These are phyloP conservation scores for Caenorhabditis zanzibari DNA, from an alignment of 2,888 invertebrate genomes.

Conservation along the genomic window DNA sequence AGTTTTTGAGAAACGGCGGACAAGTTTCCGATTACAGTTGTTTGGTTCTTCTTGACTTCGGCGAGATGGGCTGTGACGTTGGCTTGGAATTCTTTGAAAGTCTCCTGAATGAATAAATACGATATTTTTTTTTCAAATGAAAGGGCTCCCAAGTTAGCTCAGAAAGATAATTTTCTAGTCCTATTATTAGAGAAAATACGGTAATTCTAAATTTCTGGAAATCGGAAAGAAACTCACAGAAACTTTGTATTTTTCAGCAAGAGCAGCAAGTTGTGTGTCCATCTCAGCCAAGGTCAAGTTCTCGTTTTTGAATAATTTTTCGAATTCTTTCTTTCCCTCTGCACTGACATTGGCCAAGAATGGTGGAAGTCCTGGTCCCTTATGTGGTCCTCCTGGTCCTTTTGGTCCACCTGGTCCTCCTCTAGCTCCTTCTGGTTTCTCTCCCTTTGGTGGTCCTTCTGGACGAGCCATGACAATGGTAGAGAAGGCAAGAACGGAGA, in stretches of 20 bases:
- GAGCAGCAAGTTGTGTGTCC: slow-evolving; percentile 53
- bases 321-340: slow-evolving; percentile 34
- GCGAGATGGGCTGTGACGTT: slow-evolving; percentile 60
- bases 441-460: slow-evolving; percentile 21
- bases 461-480: slow-evolving; percentile 18
- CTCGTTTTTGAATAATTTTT: slow-evolving; percentile 51
- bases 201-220: not conserved
- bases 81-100: slow-evolving; percentile 61
- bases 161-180: too few relatives aligned
- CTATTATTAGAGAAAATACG: not conserved
- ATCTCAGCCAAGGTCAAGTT: slow-evolving; percentile 51
- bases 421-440: slow-evolving; percentile 16
- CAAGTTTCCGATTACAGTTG: slow-evolving; percentile 58
- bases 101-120: slow-evolving; percentile 27
- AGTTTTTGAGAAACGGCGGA: slow-evolving; percentile 51
- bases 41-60: slow-evolving; percentile 64
- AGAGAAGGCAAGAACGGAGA: slow-evolving; percentile 22
- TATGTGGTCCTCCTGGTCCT: slow-evolving; percentile 28
- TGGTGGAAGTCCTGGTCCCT: slow-evolving; percentile 33
- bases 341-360: slow-evolving; percentile 46
- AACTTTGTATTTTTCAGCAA: slow-evolving; percentile 65
- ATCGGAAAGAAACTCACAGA: slow-evolving; percentile 49
- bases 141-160: too few relatives aligned
- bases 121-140: too few relatives aligned
- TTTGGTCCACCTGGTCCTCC: slow-evolving; percentile 19